Conservation (phyloP, 2,888 invertebrate species). For the Scaeva pyrastri region DNA sequence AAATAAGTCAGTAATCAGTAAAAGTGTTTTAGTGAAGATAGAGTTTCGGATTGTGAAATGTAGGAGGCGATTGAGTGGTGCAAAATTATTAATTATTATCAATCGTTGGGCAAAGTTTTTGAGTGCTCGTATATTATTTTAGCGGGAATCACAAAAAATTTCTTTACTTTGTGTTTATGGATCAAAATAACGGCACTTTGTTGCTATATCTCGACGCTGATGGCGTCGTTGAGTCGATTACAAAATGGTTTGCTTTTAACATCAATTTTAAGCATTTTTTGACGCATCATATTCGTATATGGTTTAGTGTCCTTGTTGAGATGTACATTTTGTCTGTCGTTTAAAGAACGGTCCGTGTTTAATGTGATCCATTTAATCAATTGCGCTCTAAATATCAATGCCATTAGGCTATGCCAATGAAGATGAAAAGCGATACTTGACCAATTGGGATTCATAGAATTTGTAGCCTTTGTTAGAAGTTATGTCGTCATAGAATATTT, state of each 20-base stretch:
- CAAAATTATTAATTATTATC: slow-evolving; percentile 50
- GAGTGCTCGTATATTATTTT: slow-evolving; percentile 41
- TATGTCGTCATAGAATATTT: too few relatives aligned
- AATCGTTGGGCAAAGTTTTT: slow-evolving; percentile 49
- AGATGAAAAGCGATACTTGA: slow-evolving; percentile 31
- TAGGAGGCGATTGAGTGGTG: too few relatives aligned
- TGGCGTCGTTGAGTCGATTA: slow-evolving; percentile 34
- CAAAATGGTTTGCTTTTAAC: slow-evolving; percentile 58
- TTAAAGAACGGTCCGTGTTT: background rate
- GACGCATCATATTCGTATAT: slow-evolving; percentile 29
- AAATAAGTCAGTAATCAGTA: too few relatives aligned
- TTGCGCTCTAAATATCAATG: background rate
- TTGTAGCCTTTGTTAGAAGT: too few relatives aligned
- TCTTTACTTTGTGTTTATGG: slow-evolving; percentile 47
- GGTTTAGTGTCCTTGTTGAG: slow-evolving; percentile 39
- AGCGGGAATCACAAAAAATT: slow-evolving; percentile 23
- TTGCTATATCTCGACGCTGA: slow-evolving; percentile 7
- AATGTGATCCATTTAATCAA: background rate
- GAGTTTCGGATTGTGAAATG: too few relatives aligned
- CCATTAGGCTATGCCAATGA: background rate
- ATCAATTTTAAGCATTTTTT: slow-evolving; percentile 45
- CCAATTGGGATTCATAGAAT: background rate
- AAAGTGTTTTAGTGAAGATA: too few relatives aligned
- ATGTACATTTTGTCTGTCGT: slow-evolving; percentile 37
- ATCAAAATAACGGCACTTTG: slow-evolving; percentile 32